These are phyloP conservation scores for Leptinotarsa juncta DNA, from an alignment of 2,888 invertebrate genomes.

Conservation along the genomic window DNA sequence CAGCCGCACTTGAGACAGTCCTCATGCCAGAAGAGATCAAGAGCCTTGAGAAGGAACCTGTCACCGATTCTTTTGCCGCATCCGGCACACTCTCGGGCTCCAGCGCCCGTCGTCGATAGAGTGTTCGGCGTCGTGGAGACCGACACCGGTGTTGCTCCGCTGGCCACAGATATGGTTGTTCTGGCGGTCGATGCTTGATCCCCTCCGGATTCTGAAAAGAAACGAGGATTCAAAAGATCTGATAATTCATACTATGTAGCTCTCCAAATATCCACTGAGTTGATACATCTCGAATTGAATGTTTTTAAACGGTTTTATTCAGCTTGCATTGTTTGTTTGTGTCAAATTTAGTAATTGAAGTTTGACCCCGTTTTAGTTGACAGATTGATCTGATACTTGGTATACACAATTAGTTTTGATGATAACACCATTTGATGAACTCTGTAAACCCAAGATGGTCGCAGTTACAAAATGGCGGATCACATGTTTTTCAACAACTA, in stretches of 20 bases:
- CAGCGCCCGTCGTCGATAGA: slow-evolving; percentile 57
- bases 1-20: slow-evolving; percentile 93
- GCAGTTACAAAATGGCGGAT: too few species aligned
- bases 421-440: too few species aligned
- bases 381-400: too few species aligned
- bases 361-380: too few species aligned
- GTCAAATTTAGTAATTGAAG: too few species aligned
- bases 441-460: too few species aligned
- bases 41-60: slow-evolving; percentile 80
- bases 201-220: slow-evolving; percentile 63
- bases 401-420: too few species aligned
- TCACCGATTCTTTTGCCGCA: slow-evolving; percentile 89
- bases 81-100: slow-evolving; percentile 80
- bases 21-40: slow-evolving; percentile 94
- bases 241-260: background rate
- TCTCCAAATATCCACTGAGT: background rate
- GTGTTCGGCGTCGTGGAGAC: slow-evolving; percentile 58
- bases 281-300: too few species aligned
- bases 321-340: too few species aligned
- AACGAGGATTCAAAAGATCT: slow-evolving; percentile 11
- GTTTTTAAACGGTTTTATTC: too few species aligned
- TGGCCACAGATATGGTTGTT: slow-evolving; percentile 57
- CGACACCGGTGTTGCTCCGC: slow-evolving; percentile 56
- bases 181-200: slow-evolving; percentile 62
- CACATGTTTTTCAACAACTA: too few species aligned